Evolutionary conservation across 2,113 vertebrate species (phyloP).

Genomic region (Phyllopteryx taeniolatus): DNA sequence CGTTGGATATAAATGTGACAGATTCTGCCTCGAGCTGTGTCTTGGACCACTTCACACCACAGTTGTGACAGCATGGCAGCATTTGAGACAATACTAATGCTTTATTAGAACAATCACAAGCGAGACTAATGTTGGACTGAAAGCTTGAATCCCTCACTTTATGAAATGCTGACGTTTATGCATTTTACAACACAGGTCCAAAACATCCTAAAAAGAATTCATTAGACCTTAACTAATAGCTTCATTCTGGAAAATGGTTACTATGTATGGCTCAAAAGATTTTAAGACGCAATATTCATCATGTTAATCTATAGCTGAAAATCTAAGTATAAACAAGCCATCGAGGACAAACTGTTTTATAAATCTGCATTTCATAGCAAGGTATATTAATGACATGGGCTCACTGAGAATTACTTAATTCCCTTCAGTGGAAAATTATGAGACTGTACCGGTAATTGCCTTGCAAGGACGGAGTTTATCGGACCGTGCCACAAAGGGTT

Average conservation of each 20-base stretch:
- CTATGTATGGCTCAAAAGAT: slow-evolving; percentile 6
- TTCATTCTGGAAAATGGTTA: slow-evolving; percentile 5
- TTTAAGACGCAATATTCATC: slow-evolving; percentile 14
- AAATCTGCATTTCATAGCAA: slow-evolving; percentile 37
- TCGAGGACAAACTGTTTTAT: slow-evolving; percentile 38
- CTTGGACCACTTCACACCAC: neutral
- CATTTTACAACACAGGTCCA: neutral
- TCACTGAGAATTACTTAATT: slow-evolving; percentile 58
- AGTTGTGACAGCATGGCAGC: neutral
- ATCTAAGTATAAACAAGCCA: slow-evolving; percentile 19
- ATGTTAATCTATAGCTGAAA: slow-evolving; percentile 8
- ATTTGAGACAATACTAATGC: slow-evolving; percentile 55
- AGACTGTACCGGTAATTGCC: slow-evolving; percentile 66
- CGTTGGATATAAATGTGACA: neutral
- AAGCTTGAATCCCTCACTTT: slow-evolving; percentile 55
- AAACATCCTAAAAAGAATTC: neutral
- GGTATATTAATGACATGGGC: slow-evolving; percentile 55
- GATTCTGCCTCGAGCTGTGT: neutral
- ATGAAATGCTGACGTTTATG: slow-evolving; percentile 24
- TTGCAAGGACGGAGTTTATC: slow-evolving; percentile 46
- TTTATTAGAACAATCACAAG: slow-evolving; percentile 50
- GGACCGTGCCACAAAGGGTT: slow-evolving; percentile 26
- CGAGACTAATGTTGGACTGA: slow-evolving; percentile 30
- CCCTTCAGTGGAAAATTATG: slow-evolving; percentile 42
- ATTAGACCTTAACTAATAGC: slow-evolving; percentile 9